Base-by-base conservation (phyloP, 2,888 invertebrate genomes). In the Cheilosia urbana region DNA sequence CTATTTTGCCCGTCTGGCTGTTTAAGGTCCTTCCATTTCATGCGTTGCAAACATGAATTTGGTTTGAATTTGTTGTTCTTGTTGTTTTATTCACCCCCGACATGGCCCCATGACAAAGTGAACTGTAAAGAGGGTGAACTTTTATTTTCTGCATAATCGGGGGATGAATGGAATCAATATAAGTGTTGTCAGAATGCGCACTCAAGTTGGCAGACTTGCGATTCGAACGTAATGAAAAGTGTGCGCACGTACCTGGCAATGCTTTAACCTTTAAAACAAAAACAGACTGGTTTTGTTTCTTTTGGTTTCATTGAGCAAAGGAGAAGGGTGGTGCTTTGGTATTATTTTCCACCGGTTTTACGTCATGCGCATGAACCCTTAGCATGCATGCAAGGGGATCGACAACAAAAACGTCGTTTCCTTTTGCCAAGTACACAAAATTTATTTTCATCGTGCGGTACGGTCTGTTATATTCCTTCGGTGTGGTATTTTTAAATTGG, bases 121-220 rank as follows among this genome's bases (percentile, higher is more conserved):
- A 19, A 73, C 13, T 37, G 9, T 40, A 51, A 60, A 66, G 55
- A 17, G 77, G 66, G 57, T 60, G 51, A 34, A 49, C 15, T 66
- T 55, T 72, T 19, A 55, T 80, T 72, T 77, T 53, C 45, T 60
- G 60, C 76, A 58, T 24, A 27, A n/a, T 40, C 9, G 24, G 69
- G 69, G 75, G 73, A 66, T 75, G 79, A 51, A 24, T 37, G 11
- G 13, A 53, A 84, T 84, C 84, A 75, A 84, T 79, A 79, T 80
- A 45, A 75, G 65, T 51, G 69, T 60, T 82, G 82, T 60, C 82
- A 82, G 71, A 42, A 6, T 45, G 3, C 21, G 4, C 21, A 80
- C 40, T 30, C 4, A n/a, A 19, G 7, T 21, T 66, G n/a, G 11
- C 13, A 55, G 19, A 11, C 1, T 24, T 13, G 13, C 13, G 2